Base-by-base conservation (phyloP, 2,113 vertebrate genomes). In the Gnathonemus echidnorhynchus region DNA sequence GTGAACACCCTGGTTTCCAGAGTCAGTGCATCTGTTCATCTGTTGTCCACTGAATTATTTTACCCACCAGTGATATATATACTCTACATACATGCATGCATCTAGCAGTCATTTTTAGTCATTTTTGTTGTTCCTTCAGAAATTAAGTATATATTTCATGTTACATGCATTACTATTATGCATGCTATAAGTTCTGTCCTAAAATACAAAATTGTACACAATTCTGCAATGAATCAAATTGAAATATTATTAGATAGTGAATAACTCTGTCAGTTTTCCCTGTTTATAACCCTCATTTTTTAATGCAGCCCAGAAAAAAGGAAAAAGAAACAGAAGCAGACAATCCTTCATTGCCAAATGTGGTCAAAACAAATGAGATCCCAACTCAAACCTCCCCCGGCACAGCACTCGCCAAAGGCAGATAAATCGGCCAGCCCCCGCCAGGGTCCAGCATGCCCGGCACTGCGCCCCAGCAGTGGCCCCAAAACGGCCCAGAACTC, bases 321-420 rank as follows among this genome's bases (percentile, higher is more conserved):
- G 62, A n/a, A n/a, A 66, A 94, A 94, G 90, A 93, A 93, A 93
- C 83, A 92, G 90, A 92, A 3, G 91, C 93, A 93, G 93, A 94
- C 92, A 92, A 90, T 93, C 87, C 90, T 52, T 70, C 89, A 31
- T 92, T 94, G 95, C 95, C 94, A 95, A 95, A 95, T 94, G 93
- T 90, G 93, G 92, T 93, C 92, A 93, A 94, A 95, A 95, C 93
- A 95, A 95, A 96, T 93, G 92, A 94, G 93, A 94, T 91, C 92
- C 92, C 90, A 90, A 94, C 92, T 93, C 92, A 90, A 91, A 87
- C 92, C 93, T 94, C 94, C 94, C 94, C 92, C 90, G 93, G 94
- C 93, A 93, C 85, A 66, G 91, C 92, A 90, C 92, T 93, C 90
- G 94, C 94, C 94, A 94, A 94, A 94, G 94, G 94, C 94, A 92